Base-by-base conservation (phyloP, 53 echinoderm and acorn worm genomes). In the Holothuria leucospilota region DNA sequence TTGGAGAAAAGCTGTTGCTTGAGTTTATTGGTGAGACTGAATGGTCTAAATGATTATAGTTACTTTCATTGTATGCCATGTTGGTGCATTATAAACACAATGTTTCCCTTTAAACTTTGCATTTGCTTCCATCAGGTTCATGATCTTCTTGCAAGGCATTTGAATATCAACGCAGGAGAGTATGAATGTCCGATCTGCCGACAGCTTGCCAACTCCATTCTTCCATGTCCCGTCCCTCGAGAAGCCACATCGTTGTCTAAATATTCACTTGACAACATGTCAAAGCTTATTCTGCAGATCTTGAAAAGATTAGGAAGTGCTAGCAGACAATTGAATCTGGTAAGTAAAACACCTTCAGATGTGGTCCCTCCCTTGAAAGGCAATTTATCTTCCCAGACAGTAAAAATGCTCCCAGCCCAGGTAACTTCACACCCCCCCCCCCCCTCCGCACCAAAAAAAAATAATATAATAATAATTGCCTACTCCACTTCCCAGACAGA, bases 131-230 rank as follows among this genome's bases (percentile, higher is more conserved):
- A 46, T 20, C 91, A 93, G 81, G 84, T 91, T 0, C 94, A 87
- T 42, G 91, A 92, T 28, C 77, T 92, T 25, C 88, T 90, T 20
- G 94, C 90, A 0, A 78, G 90, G 46, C 84, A 83, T 42, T 53
- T 83, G 13, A 40, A 83, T 21, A 29, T 83, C 25, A 85, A 85
- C 29, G 86, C 82, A 42, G 99, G 95, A 24, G 99, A 99, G 84
- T 99, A 91, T 62, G 89, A 92, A 71, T 99, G 99, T 80, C 99
- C 99, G 15, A 84, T 99, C 24, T 99, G 99, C 69, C 87, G 99
- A 27, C 99, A 99, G 64, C 92, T 99, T 68, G 95, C 99, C 56
- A 99, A 99, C 87, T 91, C 94, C 26, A 93, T 99, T 61, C 70
- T 99, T 65, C 99, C 99, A 8, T 99, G 95, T 58, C 56, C 75